These are phyloP conservation scores for Margaritifera margaritifera DNA, from an alignment of 2,888 invertebrate genomes.

Conservation along the genomic window DNA sequence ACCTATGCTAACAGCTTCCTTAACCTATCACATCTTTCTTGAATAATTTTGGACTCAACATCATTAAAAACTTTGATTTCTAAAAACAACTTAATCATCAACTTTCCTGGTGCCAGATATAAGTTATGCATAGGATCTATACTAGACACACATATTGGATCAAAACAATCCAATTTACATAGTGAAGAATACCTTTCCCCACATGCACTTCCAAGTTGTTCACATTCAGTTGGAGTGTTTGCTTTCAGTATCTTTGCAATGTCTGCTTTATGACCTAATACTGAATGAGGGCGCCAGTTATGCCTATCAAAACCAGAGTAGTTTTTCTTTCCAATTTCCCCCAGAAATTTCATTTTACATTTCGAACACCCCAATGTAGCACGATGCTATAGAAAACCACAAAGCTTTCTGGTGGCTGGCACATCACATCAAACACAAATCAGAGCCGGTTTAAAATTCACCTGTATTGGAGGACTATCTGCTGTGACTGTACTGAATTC, in stretches of 20 bases:
- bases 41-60: slow-evolving; percentile 5
- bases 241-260: background rate
- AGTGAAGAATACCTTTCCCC: slow-evolving; percentile 7
- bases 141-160: slow-evolving; percentile 12
- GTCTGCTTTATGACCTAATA: slow-evolving; percentile 1
- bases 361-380: slow-evolving; percentile 16
- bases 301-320: slow-evolving; percentile 15
- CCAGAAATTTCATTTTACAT: slow-evolving; percentile 14
- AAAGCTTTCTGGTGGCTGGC: slow-evolving; percentile 16
- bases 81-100: slow-evolving; percentile 14
- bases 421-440: slow-evolving; percentile 16
- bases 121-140: slow-evolving; percentile 18
- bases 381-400: slow-evolving; percentile 14
- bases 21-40: slow-evolving; percentile 9
- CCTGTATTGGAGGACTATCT: background rate
- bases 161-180: slow-evolving; percentile 19
- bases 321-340: slow-evolving; percentile 6
- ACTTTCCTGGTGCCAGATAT: slow-evolving; percentile 12
- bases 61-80: slow-evolving; percentile 4
- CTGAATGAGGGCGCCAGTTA: slow-evolving; percentile 8
- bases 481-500: slow-evolving; percentile 7
- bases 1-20: background rate
- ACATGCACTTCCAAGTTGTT: slow-evolving; percentile 3
- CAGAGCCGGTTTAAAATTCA: slow-evolving; percentile 11
- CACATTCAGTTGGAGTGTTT: slow-evolving; percentile 10